Evolutionary conservation across 2,113 vertebrate genomes (phyloP).

Genomic region (Bos indicus): DNA sequence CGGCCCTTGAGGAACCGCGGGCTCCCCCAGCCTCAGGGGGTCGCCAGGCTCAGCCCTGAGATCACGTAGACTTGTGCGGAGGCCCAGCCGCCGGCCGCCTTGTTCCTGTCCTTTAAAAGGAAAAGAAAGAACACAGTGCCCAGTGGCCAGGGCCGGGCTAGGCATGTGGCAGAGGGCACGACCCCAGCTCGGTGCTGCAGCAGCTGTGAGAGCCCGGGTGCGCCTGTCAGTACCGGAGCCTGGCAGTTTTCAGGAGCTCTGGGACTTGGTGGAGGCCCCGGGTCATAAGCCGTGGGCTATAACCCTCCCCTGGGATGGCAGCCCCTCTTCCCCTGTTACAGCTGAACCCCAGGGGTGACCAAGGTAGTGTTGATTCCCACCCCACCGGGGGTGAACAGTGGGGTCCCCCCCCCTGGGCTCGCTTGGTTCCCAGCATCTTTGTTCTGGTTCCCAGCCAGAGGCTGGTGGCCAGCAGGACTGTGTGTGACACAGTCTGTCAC

Average conservation of each 20-base stretch:
- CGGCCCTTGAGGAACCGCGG: background rate
- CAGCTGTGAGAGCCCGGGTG: conserved; percentile 31
- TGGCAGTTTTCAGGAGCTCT: background rate
- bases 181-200: conserved; percentile 31
- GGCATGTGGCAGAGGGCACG: conserved; percentile 33
- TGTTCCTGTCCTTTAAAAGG: background rate
- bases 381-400: background rate
- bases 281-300: background rate
- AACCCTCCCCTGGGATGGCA: background rate
- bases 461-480: background rate
- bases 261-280: background rate
- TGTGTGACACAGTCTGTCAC: background rate
- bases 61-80: conserved; percentile 54
- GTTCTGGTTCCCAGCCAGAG: background rate
- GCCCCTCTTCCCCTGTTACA: background rate
- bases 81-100: background rate
- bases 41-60: conserved; percentile 43
- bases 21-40: conserved; percentile 44
- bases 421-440: background rate
- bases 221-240: conserved; percentile 48
- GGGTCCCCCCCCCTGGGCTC: background rate
- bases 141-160: conserved; percentile 16
- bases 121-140: conserved; percentile 53
- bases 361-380: too few species aligned
- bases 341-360: background rate